Conservation (phyloP, 2,113 vertebrate genomes). For the Porphyrio hochstetteri region DNA sequence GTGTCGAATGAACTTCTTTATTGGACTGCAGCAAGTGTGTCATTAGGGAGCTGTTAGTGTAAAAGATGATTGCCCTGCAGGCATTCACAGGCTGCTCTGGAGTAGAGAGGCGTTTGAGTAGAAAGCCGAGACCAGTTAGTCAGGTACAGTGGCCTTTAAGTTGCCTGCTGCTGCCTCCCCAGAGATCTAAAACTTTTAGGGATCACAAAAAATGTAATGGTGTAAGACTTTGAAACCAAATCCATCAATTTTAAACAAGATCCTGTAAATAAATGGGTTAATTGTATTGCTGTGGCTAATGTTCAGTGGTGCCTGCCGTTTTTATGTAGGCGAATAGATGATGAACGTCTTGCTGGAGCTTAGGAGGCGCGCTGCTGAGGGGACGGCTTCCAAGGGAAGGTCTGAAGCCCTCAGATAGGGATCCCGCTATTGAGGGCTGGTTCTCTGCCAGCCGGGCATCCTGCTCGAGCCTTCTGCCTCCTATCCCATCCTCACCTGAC, state of each 20-base stretch:
- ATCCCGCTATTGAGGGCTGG: neutral
- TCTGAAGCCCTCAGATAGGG: neutral
- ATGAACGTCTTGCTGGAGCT: neutral
- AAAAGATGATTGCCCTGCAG: conserved; percentile 18
- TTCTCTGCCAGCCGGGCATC: neutral
- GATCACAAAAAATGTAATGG: neutral
- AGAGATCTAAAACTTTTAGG: neutral
- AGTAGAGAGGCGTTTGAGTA: neutral
- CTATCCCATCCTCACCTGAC: conserved; percentile 29
- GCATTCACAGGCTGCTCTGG: neutral
- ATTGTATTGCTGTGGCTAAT: neutral
- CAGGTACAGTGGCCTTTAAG: neutral
- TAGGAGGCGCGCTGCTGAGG: neutral
- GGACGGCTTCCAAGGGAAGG: neutral
- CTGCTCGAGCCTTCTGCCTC: neutral
- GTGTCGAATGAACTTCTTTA: neutral
- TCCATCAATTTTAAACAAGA: neutral
- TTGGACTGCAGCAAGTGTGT: neutral
- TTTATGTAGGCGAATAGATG: neutral
- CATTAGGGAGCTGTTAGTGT: conserved; percentile 23
- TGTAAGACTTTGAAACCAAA: neutral
- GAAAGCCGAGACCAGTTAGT: conserved; percentile 12
- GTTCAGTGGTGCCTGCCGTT: neutral
- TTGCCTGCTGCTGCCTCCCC: neutral
- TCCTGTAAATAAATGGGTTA: neutral